Evolutionary conservation across 2,113 vertebrate species (phyloP).

Genomic region (Neodontobutis hainanensis): DNA sequence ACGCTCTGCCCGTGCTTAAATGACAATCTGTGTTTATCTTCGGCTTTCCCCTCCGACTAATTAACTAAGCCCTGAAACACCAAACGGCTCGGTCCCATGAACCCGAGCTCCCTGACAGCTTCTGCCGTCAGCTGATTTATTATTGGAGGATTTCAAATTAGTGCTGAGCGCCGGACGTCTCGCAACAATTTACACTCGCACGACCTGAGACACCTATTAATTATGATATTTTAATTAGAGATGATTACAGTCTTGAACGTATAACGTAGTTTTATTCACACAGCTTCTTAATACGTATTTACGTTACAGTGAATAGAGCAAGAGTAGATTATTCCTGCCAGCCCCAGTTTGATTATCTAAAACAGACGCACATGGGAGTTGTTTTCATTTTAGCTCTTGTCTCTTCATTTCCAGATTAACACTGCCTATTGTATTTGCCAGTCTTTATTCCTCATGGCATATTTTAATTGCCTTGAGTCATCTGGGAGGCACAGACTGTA

Average conservation of each 20-base stretch:
- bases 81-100: slow-evolving; percentile 54
- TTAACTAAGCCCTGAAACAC: slow-evolving; percentile 64
- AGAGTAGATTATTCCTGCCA: slow-evolving; percentile 12
- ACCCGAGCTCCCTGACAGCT: slow-evolving; percentile 46
- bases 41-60: slow-evolving; percentile 60
- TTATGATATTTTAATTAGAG: slow-evolving; percentile 63
- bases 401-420: slow-evolving; percentile 42
- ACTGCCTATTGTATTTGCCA: slow-evolving; percentile 13
- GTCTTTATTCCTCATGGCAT: slow-evolving; percentile 54
- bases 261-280: slow-evolving; percentile 7
- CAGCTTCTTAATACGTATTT: slow-evolving; percentile 17
- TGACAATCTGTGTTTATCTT: slow-evolving; percentile 66
- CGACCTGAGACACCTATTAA: slow-evolving; percentile 62
- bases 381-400: slow-evolving; percentile 21
- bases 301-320: slow-evolving; percentile 7
- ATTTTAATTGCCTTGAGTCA: slow-evolving; percentile 55
- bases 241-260: slow-evolving; percentile 48
- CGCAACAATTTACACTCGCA: slow-evolving; percentile 61
- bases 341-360: slow-evolving; percentile 15
- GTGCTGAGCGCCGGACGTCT: slow-evolving; percentile 47
- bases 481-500: slow-evolving; percentile 43
- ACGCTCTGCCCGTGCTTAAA: slow-evolving; percentile 45
- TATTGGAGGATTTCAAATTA: slow-evolving; percentile 66
- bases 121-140: slow-evolving; percentile 60
- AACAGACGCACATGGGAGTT: slow-evolving; percentile 16